Conservation (phyloP, 2,888 invertebrate species). For the Auanema sp. region DNA sequence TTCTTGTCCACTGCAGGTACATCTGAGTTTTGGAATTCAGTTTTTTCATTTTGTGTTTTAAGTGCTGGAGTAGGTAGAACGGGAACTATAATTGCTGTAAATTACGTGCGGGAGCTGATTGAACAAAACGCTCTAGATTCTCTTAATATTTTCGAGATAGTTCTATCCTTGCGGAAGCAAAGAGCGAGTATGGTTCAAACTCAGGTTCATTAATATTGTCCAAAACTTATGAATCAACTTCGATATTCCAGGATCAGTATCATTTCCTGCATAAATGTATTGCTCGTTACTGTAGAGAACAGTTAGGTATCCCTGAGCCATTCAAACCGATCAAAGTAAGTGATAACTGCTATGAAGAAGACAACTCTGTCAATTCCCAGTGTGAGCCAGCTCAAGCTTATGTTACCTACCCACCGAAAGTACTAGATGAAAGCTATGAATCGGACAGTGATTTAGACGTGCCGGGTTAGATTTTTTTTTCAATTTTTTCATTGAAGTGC, state of each 20-base stretch:
- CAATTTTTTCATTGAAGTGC: neutral
- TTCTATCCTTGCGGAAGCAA: slow-evolving; percentile 48
- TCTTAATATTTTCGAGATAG: slow-evolving; percentile 47
- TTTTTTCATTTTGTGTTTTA: slow-evolving; percentile 14
- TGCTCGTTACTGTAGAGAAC: slow-evolving; percentile 42
- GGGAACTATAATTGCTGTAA: slow-evolving; percentile 57
- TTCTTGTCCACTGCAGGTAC: slow-evolving; percentile 58
- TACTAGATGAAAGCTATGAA: too few species aligned
- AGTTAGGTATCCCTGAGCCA: slow-evolving; percentile 23
- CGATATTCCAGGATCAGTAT: slow-evolving; percentile 48
- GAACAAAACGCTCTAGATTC: slow-evolving; percentile 24
- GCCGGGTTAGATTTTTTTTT: too few species aligned
- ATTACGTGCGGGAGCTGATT: slow-evolving; percentile 48
- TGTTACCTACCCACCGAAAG: too few species aligned
- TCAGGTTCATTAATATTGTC: slow-evolving; percentile 28
- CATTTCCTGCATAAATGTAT: slow-evolving; percentile 54
- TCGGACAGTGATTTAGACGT: too few species aligned
- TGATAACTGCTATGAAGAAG: too few species aligned
- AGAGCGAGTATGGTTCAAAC: slow-evolving; percentile 58
- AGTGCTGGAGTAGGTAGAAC: slow-evolving; percentile 59
- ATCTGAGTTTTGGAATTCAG: neutral
- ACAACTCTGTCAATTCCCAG: too few species aligned
- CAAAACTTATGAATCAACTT: neutral
- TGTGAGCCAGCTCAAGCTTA: too few species aligned
- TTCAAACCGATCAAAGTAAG: too few species aligned